These are phyloP conservation scores for Odontesthes bonariensis DNA, from an alignment of 2,113 vertebrate species.

Conservation along the genomic window DNA sequence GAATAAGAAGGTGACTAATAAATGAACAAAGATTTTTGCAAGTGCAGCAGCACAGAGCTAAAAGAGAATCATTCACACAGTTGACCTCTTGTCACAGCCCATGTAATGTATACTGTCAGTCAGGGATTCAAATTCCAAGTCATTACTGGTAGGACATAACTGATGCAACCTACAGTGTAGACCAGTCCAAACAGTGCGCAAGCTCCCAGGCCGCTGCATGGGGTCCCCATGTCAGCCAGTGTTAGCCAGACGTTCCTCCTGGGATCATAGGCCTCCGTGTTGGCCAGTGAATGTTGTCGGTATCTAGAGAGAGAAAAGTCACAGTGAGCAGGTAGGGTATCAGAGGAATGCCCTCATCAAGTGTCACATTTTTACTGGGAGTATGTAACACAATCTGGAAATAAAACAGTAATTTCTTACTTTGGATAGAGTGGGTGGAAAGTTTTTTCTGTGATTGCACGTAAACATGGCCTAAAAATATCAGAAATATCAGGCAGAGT, in stretches of 20 bases:
- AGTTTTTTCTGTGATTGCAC: not conserved
- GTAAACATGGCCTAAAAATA: no score
- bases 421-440: not conserved
- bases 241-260: constrained; percentile 77
- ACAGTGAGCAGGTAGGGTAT: not conserved
- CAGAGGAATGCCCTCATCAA: not conserved
- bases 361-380: not conserved
- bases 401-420: not conserved
- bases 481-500: no score
- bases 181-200: constrained; percentile 84
- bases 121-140: not conserved
- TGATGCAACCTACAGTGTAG: constrained; percentile 73
- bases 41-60: no score
- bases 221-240: constrained; percentile 78
- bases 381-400: not conserved
- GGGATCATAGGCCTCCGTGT: constrained; percentile 84
- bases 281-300: constrained; percentile 76
- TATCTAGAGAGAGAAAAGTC: constrained; percentile 66
- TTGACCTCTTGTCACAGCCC: no score
- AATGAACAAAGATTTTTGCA: no score
- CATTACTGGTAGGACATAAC: not conserved
- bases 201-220: constrained; percentile 85
- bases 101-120: no score
- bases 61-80: no score
- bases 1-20: no score